phyloP scores from a whole-genome alignment of 2,113 vertebrate genomes.

The Andinoacara biseriatus region DNA sequence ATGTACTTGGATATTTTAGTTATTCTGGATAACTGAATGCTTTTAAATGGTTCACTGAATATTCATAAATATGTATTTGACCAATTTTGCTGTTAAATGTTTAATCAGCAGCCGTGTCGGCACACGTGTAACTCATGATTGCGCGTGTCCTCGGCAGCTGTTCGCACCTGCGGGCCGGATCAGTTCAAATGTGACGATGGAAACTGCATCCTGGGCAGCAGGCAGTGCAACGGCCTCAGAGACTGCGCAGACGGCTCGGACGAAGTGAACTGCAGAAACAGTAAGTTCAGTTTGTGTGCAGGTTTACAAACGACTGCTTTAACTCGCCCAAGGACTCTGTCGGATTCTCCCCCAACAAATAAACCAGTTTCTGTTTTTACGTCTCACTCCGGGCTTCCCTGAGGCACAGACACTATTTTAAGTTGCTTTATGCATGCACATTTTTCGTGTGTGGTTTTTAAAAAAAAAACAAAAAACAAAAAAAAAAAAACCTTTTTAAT shows the following conservation, averaged over 20 bases:
- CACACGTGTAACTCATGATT: neutral
- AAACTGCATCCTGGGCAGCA: constrained; percentile 88
- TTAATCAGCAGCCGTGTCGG: neutral
- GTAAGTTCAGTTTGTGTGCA: constrained; percentile 70
- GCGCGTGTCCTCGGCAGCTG: constrained; percentile 78
- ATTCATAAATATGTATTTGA: neutral
- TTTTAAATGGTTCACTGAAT: neutral
- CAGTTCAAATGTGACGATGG: constrained; percentile 96
- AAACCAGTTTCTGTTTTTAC: neutral
- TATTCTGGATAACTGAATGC: neutral
- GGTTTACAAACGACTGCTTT: neutral
- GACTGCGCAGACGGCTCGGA: constrained; percentile 94
- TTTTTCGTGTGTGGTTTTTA: too few species aligned
- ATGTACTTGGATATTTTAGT: neutral
- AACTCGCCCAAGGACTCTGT: neutral
- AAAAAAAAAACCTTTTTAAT: too few species aligned
- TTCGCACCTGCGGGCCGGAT: constrained; percentile 89
- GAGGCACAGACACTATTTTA: neutral
- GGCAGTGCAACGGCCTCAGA: constrained; percentile 90
- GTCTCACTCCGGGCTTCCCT: neutral
- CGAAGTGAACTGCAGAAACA: constrained; percentile 89
- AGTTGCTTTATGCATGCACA: neutral
- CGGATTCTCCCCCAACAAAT: too few species aligned
- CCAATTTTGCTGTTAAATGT: neutral
- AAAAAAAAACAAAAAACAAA: too few species aligned